A percentile compares a stretch with the other conserved stretches of the same genome.
phyloP scores from a whole-genome alignment of 2,888 invertebrate genomes.

The Nysson spinosus region DNA sequence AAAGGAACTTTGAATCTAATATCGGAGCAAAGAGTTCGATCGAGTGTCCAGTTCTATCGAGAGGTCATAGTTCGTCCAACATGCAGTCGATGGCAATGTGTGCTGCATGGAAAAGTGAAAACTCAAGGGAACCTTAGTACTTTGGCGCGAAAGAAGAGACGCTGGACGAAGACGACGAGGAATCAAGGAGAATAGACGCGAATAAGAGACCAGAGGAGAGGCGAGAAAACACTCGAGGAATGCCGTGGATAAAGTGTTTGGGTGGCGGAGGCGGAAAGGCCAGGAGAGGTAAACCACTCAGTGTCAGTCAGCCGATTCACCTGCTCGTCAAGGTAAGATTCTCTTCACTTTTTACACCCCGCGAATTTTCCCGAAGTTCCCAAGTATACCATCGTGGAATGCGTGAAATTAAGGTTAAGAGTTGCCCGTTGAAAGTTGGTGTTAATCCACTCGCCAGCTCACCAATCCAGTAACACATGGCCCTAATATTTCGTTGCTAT shows the following conservation, averaged over 20 bases:
- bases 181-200: conserved; percentile 25
- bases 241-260: conserved; percentile 77
- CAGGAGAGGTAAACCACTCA: conserved; percentile 74
- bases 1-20: neutral
- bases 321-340: conserved; percentile 74
- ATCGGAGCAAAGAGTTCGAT: neutral
- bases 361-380: neutral
- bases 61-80: conserved; percentile 1
- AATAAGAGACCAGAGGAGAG: conserved; percentile 43
- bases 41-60: no score
- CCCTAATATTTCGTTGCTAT: conserved; percentile 32
- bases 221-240: conserved; percentile 64
- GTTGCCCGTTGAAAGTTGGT: neutral
- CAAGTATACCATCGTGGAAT: neutral
- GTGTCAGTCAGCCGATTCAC: conserved; percentile 76
- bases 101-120: conserved; percentile 38
- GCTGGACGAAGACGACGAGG: conserved; percentile 1
- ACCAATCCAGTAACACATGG: conserved; percentile 37
- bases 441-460: neutral
- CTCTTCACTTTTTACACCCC: conserved; percentile 5
- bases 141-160: conserved; percentile 25
- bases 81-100: conserved; percentile 32
- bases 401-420: conserved; percentile 7
- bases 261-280: conserved; percentile 73
- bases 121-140: conserved; percentile 38